A percentile compares a stretch with the other conserved stretches of the same genome.
These are phyloP conservation scores for Benitochromis conjunctus DNA, from an alignment of 2,113 vertebrate species.

Conservation along the genomic window DNA sequence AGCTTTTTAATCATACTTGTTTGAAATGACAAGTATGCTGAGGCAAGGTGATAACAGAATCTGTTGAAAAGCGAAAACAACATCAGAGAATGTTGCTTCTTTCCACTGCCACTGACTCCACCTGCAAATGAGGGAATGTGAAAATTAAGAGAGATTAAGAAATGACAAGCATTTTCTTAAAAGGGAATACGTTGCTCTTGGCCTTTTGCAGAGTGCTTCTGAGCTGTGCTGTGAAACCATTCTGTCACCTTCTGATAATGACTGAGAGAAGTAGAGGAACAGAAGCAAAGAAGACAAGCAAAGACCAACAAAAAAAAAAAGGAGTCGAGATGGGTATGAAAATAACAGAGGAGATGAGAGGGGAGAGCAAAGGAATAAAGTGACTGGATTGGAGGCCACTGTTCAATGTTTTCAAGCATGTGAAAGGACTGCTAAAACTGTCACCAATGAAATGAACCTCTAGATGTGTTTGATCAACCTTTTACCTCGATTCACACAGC, in stretches of 20 bases:
- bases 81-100: neutral
- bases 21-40: neutral
- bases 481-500: conserved; percentile 20
- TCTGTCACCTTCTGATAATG: conserved; percentile 50
- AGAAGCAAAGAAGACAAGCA: neutral
- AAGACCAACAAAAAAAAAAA: neutral
- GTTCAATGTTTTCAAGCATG: neutral
- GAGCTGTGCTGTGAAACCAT: conserved; percentile 16
- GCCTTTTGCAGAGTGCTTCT: conserved; percentile 19
- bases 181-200: conserved; percentile 8
- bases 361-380: neutral
- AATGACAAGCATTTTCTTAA: conserved; percentile 15
- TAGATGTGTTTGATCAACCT: conserved; percentile 45
- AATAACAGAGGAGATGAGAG: neutral
- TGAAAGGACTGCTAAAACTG: neutral
- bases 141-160: conserved; percentile 48
- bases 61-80: conserved; percentile 12
- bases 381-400: neutral
- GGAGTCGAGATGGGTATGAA: neutral
- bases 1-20: conserved; percentile 9
- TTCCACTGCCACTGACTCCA: neutral
- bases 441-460: conserved; percentile 19
- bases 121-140: conserved; percentile 26
- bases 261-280: neutral
- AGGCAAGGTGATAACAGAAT: conserved; percentile 30